A percentile compares a stretch with the other conserved stretches of the same genome.
phyloP scores from a whole-genome alignment of 2,888 invertebrate species.

The Idaea dimidiata region DNA sequence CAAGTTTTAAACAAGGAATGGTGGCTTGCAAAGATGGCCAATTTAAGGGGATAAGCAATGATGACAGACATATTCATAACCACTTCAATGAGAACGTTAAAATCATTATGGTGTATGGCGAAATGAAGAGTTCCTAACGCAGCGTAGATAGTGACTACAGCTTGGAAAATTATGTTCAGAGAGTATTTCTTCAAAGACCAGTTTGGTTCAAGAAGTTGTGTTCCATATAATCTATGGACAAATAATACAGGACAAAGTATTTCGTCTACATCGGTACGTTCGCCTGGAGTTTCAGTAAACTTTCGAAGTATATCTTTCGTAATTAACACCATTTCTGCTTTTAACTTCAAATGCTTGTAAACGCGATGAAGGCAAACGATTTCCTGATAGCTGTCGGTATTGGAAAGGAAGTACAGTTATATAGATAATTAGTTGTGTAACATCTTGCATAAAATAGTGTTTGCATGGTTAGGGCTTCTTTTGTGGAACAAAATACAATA shows the following conservation, averaged over 20 bases:
- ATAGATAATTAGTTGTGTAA: not conserved
- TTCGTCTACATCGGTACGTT: conserved; percentile 46
- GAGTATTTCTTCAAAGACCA: conserved; percentile 51
- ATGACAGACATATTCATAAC: conserved; percentile 26
- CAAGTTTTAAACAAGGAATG: not conserved
- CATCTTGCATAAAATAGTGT: too few relatives aligned
- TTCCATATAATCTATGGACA: conserved; percentile 48
- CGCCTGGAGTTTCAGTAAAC: conserved; percentile 47
- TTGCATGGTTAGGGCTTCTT: too few relatives aligned
- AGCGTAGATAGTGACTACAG: conserved; percentile 46
- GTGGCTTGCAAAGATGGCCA: not conserved
- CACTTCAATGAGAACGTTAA: conserved; percentile 46
- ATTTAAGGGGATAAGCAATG: not conserved
- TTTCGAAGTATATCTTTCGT: conserved; percentile 30
- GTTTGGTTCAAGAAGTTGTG: conserved; percentile 53
- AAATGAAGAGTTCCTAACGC: conserved; percentile 50
- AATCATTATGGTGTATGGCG: conserved; percentile 36
- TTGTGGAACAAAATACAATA: too few relatives aligned
- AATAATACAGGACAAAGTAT: conserved; percentile 39
- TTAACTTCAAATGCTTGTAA: not conserved
- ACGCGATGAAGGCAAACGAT: not conserved
- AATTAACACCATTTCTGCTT: conserved; percentile 39
- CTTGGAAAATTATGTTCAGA: conserved; percentile 36
- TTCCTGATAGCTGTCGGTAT: not conserved
- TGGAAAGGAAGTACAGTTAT: not conserved